Base-by-base conservation (phyloP, 2,888 invertebrate species). In the Synanthedon andrenaeformis region DNA sequence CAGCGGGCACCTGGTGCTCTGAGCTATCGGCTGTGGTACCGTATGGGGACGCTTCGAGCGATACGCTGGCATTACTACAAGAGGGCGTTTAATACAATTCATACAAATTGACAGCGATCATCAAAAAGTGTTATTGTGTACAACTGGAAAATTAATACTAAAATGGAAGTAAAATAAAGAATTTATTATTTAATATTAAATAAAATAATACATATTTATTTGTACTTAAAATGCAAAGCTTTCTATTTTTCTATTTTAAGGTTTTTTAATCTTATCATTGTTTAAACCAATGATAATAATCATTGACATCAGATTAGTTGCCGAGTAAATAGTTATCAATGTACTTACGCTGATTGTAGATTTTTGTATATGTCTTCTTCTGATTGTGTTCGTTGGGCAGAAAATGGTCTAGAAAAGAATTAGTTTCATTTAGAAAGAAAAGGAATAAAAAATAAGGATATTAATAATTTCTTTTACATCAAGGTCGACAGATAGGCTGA, bases 331-430 rank as follows among this genome's bases (percentile, higher is more conserved):
- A 54, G 57, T 14, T 54, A 52, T 51, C 59, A 54, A 8, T 14
- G 63, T 74, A 92, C 93, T 93, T 90, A 94, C 94, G 91, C 91
- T 63, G 92, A 90, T 77, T 94, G 94, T 61, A 96, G 86, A 74
- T 94, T 93, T 81, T 93, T 94, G 79, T 95, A 96, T 62, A 94
- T 93, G 64, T 94, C 94, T 76, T 95, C 95, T 74, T 95, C 94
- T 28, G 94, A 94, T 67, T 90, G 90, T 59, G 92, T 92, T 68
- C 92, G 89, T 71, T 93, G 92, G 45, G 93, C 91, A 60, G 92
- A 92, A 82, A 96, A 96, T 61, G 96, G 95, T 61, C 96, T 96
- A 35, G 86, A 55, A 90, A 91, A 69, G 56, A 52, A 48, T 23
- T 23, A 54, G 52, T 23, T 28, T 35, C 12, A 3, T 23, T 41